Percentiles rank a stretch among this genome's conserved stretches.
Evolutionary conservation across 2,113 vertebrate genomes (phyloP).

Genomic region (cattle (Bos taurus)): DNA sequence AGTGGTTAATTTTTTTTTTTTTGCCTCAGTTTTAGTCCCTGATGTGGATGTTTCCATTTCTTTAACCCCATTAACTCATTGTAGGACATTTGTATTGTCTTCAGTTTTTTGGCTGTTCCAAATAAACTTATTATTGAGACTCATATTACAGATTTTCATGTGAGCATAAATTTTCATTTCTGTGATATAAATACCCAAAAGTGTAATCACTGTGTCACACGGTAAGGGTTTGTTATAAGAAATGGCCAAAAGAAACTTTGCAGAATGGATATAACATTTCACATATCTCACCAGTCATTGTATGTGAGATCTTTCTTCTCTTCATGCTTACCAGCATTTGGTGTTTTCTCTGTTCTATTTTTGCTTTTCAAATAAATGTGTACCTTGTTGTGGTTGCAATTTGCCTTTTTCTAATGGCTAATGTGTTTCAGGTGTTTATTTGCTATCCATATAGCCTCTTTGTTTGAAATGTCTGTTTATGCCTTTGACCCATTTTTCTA

Average conservation of each 20-base stretch:
- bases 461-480: background rate
- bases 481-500: background rate
- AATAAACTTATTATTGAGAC: background rate
- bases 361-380: background rate
- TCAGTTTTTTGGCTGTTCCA: background rate
- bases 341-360: background rate
- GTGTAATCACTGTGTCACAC: background rate
- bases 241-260: background rate
- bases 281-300: background rate
- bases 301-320: background rate
- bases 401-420: background rate
- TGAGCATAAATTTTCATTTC: background rate
- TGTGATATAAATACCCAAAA: background rate
- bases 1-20: background rate
- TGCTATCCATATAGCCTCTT: background rate
- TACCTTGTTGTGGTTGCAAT: background rate
- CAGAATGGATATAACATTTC: background rate
- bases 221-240: background rate
- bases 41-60: background rate
- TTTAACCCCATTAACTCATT: background rate
- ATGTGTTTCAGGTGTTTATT: background rate
- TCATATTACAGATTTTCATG: background rate
- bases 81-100: background rate
- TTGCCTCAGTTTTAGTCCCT: background rate
- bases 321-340: background rate